Base-by-base conservation (phyloP, 2,113 vertebrate genomes). In the Sciurus niger region DNA sequence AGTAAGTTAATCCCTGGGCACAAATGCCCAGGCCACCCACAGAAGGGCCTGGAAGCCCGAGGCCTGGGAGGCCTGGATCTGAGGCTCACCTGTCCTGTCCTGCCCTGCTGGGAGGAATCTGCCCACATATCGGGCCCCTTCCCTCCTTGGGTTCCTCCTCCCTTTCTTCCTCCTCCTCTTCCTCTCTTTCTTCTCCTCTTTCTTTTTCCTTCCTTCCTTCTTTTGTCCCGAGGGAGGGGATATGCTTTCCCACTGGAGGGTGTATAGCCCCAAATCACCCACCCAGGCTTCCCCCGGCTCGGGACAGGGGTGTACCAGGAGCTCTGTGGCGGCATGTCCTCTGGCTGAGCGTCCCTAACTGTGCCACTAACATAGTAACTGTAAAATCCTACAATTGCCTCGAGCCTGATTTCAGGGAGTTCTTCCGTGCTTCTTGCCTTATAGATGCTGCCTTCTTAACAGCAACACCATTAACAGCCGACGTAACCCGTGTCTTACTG, bases 221-320 rank as follows among this genome's bases (percentile, higher is more conserved):
- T 32, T 65, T 20, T 17, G 2, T 28, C 34, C 68, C 9, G 4
- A 4, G 30, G 20, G 0, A 4, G 14, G 28, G 8, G 24, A 30
- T 11, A 4, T 10, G 25, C 34, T 5, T 28, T 25, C 8, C 37
- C 28, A 14, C 14, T 34, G 11, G 28, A 46, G 78, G 40, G 25
- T 0, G 2, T 10, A 24, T 4, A 2, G 13, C 8, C 14, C 20
- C 37, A 17, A 4, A 34, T 4, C 48, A 14, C 0, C 46, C 53
- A 7, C 0, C 10, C 12, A 25, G 4, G 0, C 37, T 7, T 20
- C 74, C 11, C 37, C 16, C n/a, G 8, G 20, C 8, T 58, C 2
- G 4, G 12, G 51, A 0, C 55, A 22, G 6, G 1, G 0, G 1
- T 3, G 13, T 67, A 24, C 34, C 10, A 4, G 8, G 12, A 51